A percentile compares a stretch with the other conserved stretches of the same genome.
phyloP scores from a whole-genome alignment of 2,888 invertebrate species.

The Ochlodes sylvanus region DNA sequence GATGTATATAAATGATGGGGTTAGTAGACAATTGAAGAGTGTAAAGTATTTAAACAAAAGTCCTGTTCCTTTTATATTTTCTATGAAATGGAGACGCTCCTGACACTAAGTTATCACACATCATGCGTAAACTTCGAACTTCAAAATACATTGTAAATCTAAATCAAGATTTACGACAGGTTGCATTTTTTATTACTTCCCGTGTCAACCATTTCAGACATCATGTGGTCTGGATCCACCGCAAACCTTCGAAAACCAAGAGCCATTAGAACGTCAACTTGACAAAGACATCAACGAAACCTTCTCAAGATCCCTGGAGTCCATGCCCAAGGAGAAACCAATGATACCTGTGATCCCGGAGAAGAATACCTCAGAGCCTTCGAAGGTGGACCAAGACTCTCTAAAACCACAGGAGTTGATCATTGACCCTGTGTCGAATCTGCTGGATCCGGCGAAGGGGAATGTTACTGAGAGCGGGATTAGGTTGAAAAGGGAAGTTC shows the following conservation, averaged over 20 bases:
- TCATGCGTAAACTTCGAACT: too few relatives aligned
- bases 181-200: too few relatives aligned
- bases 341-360: slow-evolving; percentile 63
- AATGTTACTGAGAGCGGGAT: slow-evolving; percentile 48
- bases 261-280: slow-evolving; percentile 66
- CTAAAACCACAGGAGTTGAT: slow-evolving; percentile 67
- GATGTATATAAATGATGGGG: too few relatives aligned
- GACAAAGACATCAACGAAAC: slow-evolving; percentile 75
- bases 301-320: slow-evolving; percentile 57
- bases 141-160: too few relatives aligned
- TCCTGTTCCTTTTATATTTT: too few relatives aligned
- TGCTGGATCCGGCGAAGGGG: slow-evolving; percentile 61
- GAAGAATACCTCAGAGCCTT: slow-evolving; percentile 58
- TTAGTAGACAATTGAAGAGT: too few relatives aligned
- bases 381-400: slow-evolving; percentile 63
- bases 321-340: slow-evolving; percentile 59
- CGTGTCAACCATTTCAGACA: slow-evolving; percentile 54
- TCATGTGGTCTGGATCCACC: slow-evolving; percentile 73
- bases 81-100: too few relatives aligned
- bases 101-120: too few relatives aligned
- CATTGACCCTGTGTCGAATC: slow-evolving; percentile 60
- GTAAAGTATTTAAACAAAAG: too few relatives aligned
- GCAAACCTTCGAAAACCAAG: slow-evolving; percentile 73
- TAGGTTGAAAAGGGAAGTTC: slow-evolving; percentile 48
- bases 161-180: too few relatives aligned